Conservation (phyloP, 2,113 vertebrate species). For the Pollimyrus isidori region DNA sequence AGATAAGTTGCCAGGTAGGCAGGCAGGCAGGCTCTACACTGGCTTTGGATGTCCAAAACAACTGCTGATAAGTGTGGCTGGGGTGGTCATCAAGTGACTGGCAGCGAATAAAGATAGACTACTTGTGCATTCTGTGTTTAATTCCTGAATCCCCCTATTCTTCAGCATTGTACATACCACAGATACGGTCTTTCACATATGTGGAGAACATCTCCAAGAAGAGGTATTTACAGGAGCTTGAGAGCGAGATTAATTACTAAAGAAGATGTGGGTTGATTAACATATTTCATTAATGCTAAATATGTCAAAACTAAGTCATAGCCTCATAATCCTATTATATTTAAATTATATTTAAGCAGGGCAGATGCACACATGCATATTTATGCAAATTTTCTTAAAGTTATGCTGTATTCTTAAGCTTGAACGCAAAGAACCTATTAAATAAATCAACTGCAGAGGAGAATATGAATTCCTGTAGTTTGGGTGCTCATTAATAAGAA, state of each 20-base stretch:
- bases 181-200: neutral
- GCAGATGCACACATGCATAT: neutral
- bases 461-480: slow-evolving; percentile 26
- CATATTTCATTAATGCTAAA: slow-evolving; percentile 12
- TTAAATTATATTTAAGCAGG: slow-evolving; percentile 4
- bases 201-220: neutral
- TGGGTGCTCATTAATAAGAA: slow-evolving; percentile 52
- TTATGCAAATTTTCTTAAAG: neutral
- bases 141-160: neutral
- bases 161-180: neutral
- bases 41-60: neutral
- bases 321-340: neutral
- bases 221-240: neutral
- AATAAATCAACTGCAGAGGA: slow-evolving; percentile 21
- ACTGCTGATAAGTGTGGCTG: neutral
- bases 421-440: slow-evolving; percentile 27
- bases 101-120: neutral
- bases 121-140: neutral
- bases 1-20: too few relatives aligned
- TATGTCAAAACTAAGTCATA: neutral
- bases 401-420: slow-evolving; percentile 1
- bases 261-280: neutral
- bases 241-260: neutral
- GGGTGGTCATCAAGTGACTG: neutral
- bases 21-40: neutral